These are phyloP conservation scores for Eremobia ochroleuca DNA, from an alignment of 2,888 invertebrate species.

Conservation along the genomic window DNA sequence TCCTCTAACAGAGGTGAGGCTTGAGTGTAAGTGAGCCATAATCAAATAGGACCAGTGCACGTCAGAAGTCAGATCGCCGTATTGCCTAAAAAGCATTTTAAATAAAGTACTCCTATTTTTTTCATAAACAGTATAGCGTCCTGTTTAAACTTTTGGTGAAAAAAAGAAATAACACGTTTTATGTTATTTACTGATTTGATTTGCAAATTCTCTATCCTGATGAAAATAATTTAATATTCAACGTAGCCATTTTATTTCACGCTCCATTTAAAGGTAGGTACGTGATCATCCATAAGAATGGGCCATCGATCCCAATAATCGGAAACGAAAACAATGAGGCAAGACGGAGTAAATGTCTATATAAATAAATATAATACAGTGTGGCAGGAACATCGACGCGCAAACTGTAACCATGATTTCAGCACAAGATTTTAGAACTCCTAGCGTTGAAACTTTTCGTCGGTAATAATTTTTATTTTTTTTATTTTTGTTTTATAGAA, in stretches of 20 bases:
- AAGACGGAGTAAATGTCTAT: neutral
- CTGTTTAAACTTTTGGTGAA: neutral
- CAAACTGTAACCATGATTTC: too few species aligned
- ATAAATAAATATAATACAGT: neutral
- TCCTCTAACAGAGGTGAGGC: too few species aligned
- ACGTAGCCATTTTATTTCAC: constrained; percentile 15
- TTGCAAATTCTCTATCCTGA: constrained; percentile 13
- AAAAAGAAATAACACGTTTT: neutral
- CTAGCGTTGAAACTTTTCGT: too few species aligned
- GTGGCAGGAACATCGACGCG: too few species aligned
- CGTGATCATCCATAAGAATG: constrained; percentile 36
- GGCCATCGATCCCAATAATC: constrained; percentile 3
- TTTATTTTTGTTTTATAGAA: too few species aligned
- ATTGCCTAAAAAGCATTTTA: too few species aligned
- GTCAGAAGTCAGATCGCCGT: neutral
- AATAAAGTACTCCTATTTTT: too few species aligned
- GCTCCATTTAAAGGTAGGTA: constrained; percentile 38
- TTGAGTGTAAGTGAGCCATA: neutral
- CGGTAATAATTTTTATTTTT: too few species aligned
- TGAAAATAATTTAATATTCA: constrained; percentile 43
- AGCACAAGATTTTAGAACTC: too few species aligned
- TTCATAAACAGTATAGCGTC: neutral
- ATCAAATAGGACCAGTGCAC: neutral
- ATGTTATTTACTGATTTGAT: constrained; percentile 5
- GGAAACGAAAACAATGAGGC: constrained; percentile 1